phyloP scores from a whole-genome alignment of 1,140 invertebrate species.

The Sycobia sp. region DNA sequence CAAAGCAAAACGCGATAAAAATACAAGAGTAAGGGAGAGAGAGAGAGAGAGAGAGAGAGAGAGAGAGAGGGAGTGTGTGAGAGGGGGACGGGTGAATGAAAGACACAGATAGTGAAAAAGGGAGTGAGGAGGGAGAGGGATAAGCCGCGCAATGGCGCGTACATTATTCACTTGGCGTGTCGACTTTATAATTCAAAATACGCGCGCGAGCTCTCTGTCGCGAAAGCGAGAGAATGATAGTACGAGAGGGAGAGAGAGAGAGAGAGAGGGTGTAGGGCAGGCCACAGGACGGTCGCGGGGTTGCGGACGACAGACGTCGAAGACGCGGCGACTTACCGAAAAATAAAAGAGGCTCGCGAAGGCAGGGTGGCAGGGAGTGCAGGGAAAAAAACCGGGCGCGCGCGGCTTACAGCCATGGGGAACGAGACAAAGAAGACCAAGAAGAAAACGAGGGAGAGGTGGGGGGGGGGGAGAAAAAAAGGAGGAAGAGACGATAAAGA shows the following conservation, averaged over 20 bases:
- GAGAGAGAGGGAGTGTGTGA: no score
- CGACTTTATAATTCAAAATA: conserved; percentile 30
- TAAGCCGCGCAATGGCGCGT: not conserved
- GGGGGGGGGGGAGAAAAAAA: not conserved
- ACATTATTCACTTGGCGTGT: conserved; percentile 18
- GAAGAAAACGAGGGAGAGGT: not conserved
- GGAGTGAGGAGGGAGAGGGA: not conserved
- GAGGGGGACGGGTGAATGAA: no score
- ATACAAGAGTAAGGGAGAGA: no score
- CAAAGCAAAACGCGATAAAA: not conserved
- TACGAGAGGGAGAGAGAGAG: no score
- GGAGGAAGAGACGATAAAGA: conserved; percentile 25
- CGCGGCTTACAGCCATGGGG: not conserved
- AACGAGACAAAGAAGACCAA: not conserved
- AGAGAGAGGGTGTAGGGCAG: not conserved
- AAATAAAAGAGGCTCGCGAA: not conserved
- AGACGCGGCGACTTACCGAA: not conserved
- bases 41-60: no score
- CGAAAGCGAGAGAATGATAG: no score
- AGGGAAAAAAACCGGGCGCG: not conserved
- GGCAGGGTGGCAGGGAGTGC: not conserved
- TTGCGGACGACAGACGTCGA: not conserved
- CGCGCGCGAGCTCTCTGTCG: not conserved
- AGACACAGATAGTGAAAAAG: no score
- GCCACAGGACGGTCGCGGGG: not conserved